Evolutionary conservation across 2,888 invertebrate genomes (phyloP), one percentile per base, ranked within the genome.

Genomic region (Euzophera pinguis): DNA sequence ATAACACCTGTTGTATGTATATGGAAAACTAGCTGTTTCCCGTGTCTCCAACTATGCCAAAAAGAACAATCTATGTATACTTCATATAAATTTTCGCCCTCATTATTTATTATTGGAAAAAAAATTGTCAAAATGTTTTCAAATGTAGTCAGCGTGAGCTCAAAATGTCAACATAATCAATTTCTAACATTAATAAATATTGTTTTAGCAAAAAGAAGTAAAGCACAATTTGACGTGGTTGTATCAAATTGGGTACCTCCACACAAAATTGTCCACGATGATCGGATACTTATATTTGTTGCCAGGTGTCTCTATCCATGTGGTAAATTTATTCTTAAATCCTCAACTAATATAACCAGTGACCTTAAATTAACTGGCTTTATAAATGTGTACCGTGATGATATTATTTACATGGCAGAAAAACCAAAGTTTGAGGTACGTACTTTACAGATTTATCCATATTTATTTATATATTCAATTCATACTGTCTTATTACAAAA

Each of bases 381-480:
- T 66, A 71, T 92, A 13, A 83, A 91, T 71, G 65, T 89, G n/a
- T 64, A 58, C 4, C 76, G 77, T 38, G 62, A 63, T 39, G 57
- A 66, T 13, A 78, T 78, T 62, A 57, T 91, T 43, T 82, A 71
- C 63, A 75, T 85, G 37, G 91, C 92, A 56, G 88, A 91, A 53
- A 95, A 95, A 76, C 94, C 95, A 3, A 92, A 92, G 63, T 96
- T 94, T 85, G 93, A 94, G 89, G 92, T 92, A 69, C 81, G 78
- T 37, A 12, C 3, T 17, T 47, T 7, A 3, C 12, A 13, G 14
- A 6, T 7, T 32, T 10, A 32, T 5, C 22, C 2, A 2, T 22
- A 22, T 22, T 3, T 22, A 22, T 3, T 22, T 3, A 22, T 22
- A 22, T 22, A 22, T 22, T 3, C 5, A 22, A 22, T 22, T n/a